Percentiles rank a stretch among this genome's conserved stretches.
phyloP scores from a whole-genome alignment of 92 coral and sea anemone species.

The Pocillopora meandrina region DNA sequence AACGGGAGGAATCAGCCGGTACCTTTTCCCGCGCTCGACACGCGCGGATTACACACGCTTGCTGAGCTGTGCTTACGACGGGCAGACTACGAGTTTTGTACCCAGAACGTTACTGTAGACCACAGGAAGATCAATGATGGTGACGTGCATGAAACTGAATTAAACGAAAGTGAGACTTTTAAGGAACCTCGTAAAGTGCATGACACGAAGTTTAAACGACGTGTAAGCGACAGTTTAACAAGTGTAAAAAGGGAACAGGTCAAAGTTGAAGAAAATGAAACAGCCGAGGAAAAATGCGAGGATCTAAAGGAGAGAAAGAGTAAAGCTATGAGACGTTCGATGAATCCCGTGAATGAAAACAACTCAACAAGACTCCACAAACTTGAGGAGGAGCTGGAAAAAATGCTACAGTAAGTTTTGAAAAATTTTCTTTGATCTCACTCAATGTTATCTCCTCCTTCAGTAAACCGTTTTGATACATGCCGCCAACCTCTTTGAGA shows the following conservation, averaged over 20 bases:
- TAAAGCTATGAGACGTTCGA: conserved; percentile 23
- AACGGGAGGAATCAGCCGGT: conserved; percentile 51
- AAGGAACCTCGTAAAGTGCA: conserved; percentile 46
- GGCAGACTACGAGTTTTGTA: conserved; percentile 71
- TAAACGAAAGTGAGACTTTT: conserved; percentile 3
- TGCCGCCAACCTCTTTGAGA: no score
- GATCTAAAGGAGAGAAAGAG: conserved; percentile 45
- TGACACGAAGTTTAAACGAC: conserved; percentile 41
- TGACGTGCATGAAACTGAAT: conserved; percentile 3
- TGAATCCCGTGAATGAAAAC: conserved; percentile 17
- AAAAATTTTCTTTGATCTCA: not conserved
- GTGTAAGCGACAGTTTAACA: conserved; percentile 41
- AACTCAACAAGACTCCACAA: conserved; percentile 61
- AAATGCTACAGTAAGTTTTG: conserved; percentile 92
- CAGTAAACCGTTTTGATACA: no score
- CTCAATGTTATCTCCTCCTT: no score
- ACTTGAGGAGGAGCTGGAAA: conserved; percentile 90
- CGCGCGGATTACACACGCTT: conserved; percentile 92
- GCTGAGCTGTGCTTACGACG: conserved; percentile 94
- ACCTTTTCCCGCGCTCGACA: conserved; percentile 58
- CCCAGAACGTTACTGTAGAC: conserved; percentile 19
- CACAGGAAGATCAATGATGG: conserved; percentile 6
- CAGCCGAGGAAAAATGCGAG: conserved; percentile 38
- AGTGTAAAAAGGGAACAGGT: conserved; percentile 34
- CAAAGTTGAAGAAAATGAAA: conserved; percentile 42